These are phyloP conservation scores for Epizoanthus fatuus DNA, from an alignment of 92 coral and sea anemone species.

Conservation along the genomic window DNA sequence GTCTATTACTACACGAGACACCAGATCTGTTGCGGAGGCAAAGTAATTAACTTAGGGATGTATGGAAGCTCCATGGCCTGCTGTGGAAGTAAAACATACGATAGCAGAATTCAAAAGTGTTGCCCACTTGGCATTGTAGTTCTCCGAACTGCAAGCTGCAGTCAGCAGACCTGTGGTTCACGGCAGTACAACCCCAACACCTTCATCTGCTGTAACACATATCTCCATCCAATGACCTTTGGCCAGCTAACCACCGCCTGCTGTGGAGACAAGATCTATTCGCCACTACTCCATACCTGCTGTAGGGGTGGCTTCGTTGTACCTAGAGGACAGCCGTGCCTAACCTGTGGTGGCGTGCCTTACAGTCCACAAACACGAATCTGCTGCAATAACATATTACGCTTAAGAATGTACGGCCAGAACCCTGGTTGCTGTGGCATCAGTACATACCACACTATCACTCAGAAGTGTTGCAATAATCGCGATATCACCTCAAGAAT, in stretches of 20 bases:
- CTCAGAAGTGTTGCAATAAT: conserved; percentile 15
- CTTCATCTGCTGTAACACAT: conserved; percentile 9
- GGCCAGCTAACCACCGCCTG: conserved; percentile 3
- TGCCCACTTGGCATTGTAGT: background rate
- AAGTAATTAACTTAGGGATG: background rate
- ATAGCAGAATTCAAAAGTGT: conserved; percentile 13
- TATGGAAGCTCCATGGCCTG: conserved; percentile 2
- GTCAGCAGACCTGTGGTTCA: conserved; percentile 7
- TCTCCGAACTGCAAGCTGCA: conserved; percentile 1
- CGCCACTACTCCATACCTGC: conserved; percentile 14
- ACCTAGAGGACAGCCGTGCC: background rate
- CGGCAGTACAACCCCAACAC: conserved; percentile 16
- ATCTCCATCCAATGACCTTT: background rate
- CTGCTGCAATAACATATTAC: conserved; percentile 19
- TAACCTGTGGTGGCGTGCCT: background rate
- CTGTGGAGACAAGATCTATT: conserved; percentile 38
- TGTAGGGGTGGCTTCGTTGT: background rate
- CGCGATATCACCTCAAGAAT: background rate
- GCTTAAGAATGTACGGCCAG: background rate
- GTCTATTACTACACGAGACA: background rate
- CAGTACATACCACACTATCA: background rate
- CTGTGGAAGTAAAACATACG: background rate
- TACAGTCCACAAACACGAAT: background rate
- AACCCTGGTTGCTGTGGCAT: conserved; percentile 18
- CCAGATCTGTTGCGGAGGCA: conserved; percentile 36